Base-by-base conservation (phyloP, 2,888 invertebrate species). In the Metalampra italica region DNA sequence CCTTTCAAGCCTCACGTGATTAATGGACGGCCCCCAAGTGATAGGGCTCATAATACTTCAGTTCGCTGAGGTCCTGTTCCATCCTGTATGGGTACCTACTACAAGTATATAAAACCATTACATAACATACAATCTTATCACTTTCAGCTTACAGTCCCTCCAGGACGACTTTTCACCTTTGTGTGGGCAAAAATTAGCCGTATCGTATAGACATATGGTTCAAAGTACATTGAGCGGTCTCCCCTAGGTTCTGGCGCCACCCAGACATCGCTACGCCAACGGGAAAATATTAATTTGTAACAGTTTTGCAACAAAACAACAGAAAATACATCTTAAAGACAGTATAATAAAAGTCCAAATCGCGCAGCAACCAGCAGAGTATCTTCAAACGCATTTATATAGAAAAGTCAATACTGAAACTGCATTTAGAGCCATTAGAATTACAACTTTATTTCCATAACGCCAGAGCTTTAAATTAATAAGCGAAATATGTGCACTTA, bases 391-490 rank as follows among this genome's bases (percentile, higher is more conserved):
- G 62, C 59, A 60, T 57, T 53, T 54, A 59, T 62, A 63, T 51
- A 59, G 64, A 67, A 70, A 71, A 70, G 72, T 75, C 75, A 72
- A 76, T 75, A 78, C 69, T 69, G 65, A 66, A 62, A 65, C 53
- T 55, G 47, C 40, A 50, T 40, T 49, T 51, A 46, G 30, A 34
- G 43, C 7, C 54, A 62, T 45, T 9, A 44, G 51, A 67, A 62
- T 56, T 29, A 50, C 15, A 22, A 48, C 43, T 54, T 57, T 66
- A 56, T 40, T 0, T 0, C 7, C 1, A 9, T 12, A 1, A 0
- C 0, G 0, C 12, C 54, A 63, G 50, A 47, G 47, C 43, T 12
- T 15, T 41, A 49, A 36, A 49, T 64, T 2, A 9, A 1, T 42
- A 47, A 44, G 15, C 4, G 8, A 0, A 0, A 1, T 0, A 7